Percentiles rank a stretch among this genome's conserved stretches.
Conservation (phyloP, 2,113 vertebrate genomes). For the Calyptomena viridis region DNA sequence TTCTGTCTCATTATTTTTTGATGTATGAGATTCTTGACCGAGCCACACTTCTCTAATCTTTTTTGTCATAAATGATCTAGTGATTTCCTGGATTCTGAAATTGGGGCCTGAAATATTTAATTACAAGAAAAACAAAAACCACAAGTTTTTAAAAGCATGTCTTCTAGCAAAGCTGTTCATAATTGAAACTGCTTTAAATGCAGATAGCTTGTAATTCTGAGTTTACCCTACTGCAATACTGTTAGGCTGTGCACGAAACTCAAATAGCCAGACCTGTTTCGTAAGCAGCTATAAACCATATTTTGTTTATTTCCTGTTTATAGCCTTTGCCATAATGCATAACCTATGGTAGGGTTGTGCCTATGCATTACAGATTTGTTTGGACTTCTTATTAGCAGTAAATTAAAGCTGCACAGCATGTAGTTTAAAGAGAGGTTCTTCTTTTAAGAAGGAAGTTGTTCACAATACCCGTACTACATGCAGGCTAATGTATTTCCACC, state of each 20-base stretch:
- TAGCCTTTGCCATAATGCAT: conserved; percentile 51
- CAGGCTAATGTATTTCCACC: not conserved
- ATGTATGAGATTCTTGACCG: not conserved
- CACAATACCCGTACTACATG: not conserved
- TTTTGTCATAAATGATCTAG: not conserved
- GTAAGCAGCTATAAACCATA: conserved; percentile 10
- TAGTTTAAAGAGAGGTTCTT: not conserved
- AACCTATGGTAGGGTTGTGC: not conserved
- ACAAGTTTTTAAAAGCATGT: not conserved
- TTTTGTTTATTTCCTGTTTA: conserved; percentile 19
- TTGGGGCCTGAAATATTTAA: conserved; percentile 1
- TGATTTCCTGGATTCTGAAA: conserved; percentile 28
- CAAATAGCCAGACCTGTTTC: not conserved
- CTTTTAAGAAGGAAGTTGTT: not conserved
- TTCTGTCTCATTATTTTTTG: not conserved
- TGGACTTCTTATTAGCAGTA: not conserved
- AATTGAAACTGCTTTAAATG: conserved; percentile 11
- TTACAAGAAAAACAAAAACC: not conserved
- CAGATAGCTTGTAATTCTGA: not conserved
- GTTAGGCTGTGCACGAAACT: not conserved
- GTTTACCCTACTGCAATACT: not conserved
- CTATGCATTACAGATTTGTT: not conserved
- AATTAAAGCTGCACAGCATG: not conserved
- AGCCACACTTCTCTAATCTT: not conserved
- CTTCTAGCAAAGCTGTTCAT: not conserved